Evolutionary conservation across 37 sponge, comb jelly and placozoan species (phyloP), one percentile per base, ranked within the genome.

Genomic region (Spongilla lacustris): DNA sequence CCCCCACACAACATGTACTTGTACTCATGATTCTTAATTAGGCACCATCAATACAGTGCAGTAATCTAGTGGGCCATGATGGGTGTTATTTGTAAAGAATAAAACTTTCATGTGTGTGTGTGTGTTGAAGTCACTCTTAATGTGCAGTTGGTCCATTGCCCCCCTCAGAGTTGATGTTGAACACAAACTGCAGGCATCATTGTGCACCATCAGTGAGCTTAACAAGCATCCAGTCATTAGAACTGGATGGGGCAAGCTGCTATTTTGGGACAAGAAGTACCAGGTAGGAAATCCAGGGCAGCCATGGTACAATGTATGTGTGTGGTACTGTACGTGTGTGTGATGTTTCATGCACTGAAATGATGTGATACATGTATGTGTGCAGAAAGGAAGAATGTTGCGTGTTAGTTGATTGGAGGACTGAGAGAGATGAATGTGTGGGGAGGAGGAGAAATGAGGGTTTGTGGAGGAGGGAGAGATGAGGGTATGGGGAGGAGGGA

Each of bases 361-460:
- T n/a, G n/a, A 34, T 50, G 25, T 28, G 38, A 11, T 79, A n/a
- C 35, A 49, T 79, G 70, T n/a, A 66, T 21, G 81, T 26, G 81
- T n/a, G 81, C 3, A 25, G 4, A n/a, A 0, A 8, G 4, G 69
- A 8, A 70, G 3, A 26, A 32, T 19, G 13, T 36, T 81, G 71
- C 9, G 38, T 34, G 48, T 83, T 41, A 41, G 41, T n/a, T n/a
- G n/a, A n/a, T n/a, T n/a, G n/a, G n/a, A n/a, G n/a, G n/a, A n/a
- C n/a, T n/a, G n/a, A n/a, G n/a, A n/a, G n/a, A n/a, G n/a, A n/a
- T n/a, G n/a, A n/a, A n/a, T n/a, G 71, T 10, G 8, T 29, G 28
- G 71, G 71, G 71, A 29, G 71, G 26, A 29, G 71, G 28, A 25
- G 71, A 23, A 21, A 66, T 23, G 21, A 66, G 68, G 68, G 17